Evolutionary conservation across 2,888 invertebrate species (phyloP).

Genomic region (Ypsolopha scabrella): DNA sequence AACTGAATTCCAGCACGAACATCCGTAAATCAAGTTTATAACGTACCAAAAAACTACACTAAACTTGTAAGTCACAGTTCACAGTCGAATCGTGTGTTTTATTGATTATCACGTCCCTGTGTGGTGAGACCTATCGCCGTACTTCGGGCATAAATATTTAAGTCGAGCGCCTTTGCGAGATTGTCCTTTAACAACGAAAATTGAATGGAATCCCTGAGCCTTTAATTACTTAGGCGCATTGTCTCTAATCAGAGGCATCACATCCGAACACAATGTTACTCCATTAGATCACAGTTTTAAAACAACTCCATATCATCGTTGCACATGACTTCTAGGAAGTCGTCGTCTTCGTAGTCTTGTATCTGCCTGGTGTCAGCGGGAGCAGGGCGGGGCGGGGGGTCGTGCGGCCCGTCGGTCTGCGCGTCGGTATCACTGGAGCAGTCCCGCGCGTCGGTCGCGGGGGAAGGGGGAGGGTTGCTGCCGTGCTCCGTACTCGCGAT

Average conservation of each 20-base stretch:
- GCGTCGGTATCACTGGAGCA: constrained; percentile 75
- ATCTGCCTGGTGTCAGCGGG: constrained; percentile 31
- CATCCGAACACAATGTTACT: constrained; percentile 5
- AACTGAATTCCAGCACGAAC: too few relatives aligned
- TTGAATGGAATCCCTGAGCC: too few relatives aligned
- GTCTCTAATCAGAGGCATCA: not conserved
- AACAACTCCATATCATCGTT: constrained; percentile 80
- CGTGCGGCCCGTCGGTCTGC: constrained; percentile 66
- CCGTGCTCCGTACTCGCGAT: constrained; percentile 67
- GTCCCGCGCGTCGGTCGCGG: constrained; percentile 79
- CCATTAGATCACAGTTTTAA: constrained; percentile 30
- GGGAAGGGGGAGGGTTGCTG: constrained; percentile 85
- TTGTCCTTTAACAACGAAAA: too few relatives aligned
- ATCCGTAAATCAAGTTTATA: too few relatives aligned
- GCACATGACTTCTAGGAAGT: constrained; percentile 78
- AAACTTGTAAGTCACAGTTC: not conserved
- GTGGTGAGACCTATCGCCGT: too few relatives aligned
- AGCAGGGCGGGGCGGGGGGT: constrained; percentile 7
- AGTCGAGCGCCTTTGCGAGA: too few relatives aligned
- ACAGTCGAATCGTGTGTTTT: not conserved
- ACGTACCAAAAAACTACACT: not conserved
- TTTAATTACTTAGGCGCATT: too few relatives aligned
- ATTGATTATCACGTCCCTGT: too few relatives aligned
- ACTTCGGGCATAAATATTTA: too few relatives aligned
- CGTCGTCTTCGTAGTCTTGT: constrained; percentile 72